Base-by-base conservation (phyloP, 2,888 invertebrate species). In the Dinocampus coccinellae region DNA sequence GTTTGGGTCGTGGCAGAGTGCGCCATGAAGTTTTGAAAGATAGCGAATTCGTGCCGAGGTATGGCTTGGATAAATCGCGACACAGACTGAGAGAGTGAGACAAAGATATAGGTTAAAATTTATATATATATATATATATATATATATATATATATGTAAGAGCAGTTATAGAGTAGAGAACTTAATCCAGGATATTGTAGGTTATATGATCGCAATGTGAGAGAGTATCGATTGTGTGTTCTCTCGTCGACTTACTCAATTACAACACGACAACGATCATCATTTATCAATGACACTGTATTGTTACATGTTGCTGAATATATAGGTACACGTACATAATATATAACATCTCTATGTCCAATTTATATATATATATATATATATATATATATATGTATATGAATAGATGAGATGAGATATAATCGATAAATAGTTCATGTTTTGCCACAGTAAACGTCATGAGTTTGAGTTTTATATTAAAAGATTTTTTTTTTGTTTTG, bases 1-100 rank as follows among this genome's bases (percentile, higher is more conserved):
- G 52, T 63, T 63, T 22, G 61, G 39, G 24, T 68, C 62, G 20
- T 11, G 47, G 47, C 47, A 47, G 47, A 55, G 61, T 60, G 42
- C 29, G 67, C 52, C 67, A 67, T 63, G 62, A 61, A 67, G 52
- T 66, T 73, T 67, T 63, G 67, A 69, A 73, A 64, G 57, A 66
- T 73, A 36, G 66, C 57, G 36, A 67, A 58, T 69, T 61, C 55
- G 69, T 70, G 70, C 52, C 42, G 34, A 42, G 42, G 55, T 52
- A 16, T 61, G 55, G 33, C 24, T 34, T 26, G 33, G 36, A 58
- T 58, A 39, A 47, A 39, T 62, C 42, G 47, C 10, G 60, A 10
- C 11, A 57, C 3, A 47, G 47, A 47, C 1, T 47, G 47, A 20
- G 7, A 3, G 16, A 47, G 47, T 7, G 47, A 7, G 7, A 47